Evolutionary conservation across 2,797 vertebrate species (phyloP), one percentile per base, ranked within the genome.

Genomic region (Microcaecilia unicolor): DNA sequence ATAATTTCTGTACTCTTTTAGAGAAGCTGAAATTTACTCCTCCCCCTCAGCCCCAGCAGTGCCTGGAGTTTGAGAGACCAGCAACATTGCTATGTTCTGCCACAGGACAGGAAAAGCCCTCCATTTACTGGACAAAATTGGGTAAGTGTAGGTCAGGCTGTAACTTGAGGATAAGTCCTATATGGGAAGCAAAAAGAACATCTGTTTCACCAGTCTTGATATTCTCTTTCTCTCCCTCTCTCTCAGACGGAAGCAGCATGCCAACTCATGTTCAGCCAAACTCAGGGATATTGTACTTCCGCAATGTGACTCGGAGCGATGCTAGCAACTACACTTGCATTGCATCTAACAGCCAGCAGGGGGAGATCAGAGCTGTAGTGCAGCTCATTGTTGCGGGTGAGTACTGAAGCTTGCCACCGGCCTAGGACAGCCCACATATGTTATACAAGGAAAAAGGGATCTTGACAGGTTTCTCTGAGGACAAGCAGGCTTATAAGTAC

Each of bases 21-120:
- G 96, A 97, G 68, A 93, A 91, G 59, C 78, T 99, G 38, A 99
- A 99, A 79, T 99, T 99, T 75, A 97, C 96, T 0, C 96, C 96
- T 0, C 81, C 88, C 0, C 96, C 96, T 2, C 93, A 89, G 65
- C 72, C 89, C 0, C 61, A 84, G 39, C 94, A 98, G 66, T 99
- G 96, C 70, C 81, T 95, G 74, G 91, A 98, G 74, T 87, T 97
- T 48, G 86, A 96, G 58, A 89, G 90, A 41, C 84, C 92, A 30
- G 84, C 85, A 37, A 87, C 61, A 0, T 86, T 99, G 41, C 87
- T 86, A 52, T 99, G 96, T 48, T 93, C 90, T 0, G 96, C 94
- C 44, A 94, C 86, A 0, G 94, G 92, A 45, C 65, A 86, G 39
- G 85, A 92, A 64, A 71, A 51, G n/a, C 94, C 94, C 41, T 79